A percentile compares a stretch with the other conserved stretches of the same genome.
Conservation (phyloP, 2,797 vertebrate genomes). For the Rhyacichthys aspro region DNA sequence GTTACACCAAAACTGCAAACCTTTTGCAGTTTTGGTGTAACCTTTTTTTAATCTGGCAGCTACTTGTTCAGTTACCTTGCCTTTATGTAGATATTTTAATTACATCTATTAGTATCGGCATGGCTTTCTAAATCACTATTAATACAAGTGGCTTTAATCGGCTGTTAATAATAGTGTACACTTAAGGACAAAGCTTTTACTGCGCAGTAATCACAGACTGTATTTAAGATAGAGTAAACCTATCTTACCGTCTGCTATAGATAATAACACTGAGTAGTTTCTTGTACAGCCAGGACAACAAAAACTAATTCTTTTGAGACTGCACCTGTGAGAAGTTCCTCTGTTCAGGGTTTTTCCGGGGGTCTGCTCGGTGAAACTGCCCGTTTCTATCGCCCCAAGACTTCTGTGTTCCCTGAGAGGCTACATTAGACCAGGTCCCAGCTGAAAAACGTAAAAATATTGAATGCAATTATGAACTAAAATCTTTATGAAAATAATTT, state of each 20-base stretch:
- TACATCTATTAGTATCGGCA: not conserved
- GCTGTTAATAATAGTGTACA: not conserved
- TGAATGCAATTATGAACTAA: not conserved
- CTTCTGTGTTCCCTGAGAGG: slow-evolving; percentile 88
- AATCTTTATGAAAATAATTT: too few species aligned
- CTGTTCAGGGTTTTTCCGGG: slow-evolving; percentile 85
- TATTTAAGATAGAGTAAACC: not conserved
- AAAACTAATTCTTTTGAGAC: not conserved
- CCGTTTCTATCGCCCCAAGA: slow-evolving; percentile 88
- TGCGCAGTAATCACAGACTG: not conserved
- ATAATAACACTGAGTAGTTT: not conserved
- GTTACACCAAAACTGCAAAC: not conserved
- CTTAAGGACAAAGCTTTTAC: not conserved
- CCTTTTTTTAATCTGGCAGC: not conserved
- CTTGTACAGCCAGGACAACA: not conserved
- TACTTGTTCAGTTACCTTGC: too few species aligned
- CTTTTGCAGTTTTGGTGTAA: not conserved
- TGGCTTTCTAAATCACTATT: not conserved
- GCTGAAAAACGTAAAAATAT: slow-evolving; percentile 56
- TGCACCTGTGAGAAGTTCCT: slow-evolving; percentile 87
- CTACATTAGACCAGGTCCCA: slow-evolving; percentile 88
- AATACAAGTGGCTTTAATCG: not conserved
- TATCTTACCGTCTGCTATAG: not conserved
- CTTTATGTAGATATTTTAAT: not conserved
- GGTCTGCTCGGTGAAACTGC: slow-evolving; percentile 84